A percentile compares a stretch with the other conserved stretches of the same genome.
Conservation (phyloP, 2,888 invertebrate genomes). For the Hydrotaea cyrtoneurina region DNA sequence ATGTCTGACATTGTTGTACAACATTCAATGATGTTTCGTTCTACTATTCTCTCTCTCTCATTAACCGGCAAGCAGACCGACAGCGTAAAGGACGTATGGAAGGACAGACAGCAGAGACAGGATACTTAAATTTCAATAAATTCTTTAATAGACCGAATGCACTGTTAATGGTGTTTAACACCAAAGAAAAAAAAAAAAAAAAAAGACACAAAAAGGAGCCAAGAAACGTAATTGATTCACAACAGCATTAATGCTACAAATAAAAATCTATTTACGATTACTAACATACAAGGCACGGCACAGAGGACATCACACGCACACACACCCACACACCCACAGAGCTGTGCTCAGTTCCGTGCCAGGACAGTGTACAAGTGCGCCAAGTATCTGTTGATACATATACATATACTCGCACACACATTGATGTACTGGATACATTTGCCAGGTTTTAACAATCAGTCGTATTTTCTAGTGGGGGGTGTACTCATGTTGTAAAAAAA, state of each 20-base stretch:
- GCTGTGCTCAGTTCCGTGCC: background rate
- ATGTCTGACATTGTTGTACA: background rate
- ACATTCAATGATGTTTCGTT: too few relatives aligned
- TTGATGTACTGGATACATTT: conserved; percentile 1
- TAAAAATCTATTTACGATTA: conserved; percentile 66
- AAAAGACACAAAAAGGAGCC: conserved; percentile 28
- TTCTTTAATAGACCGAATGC: conserved; percentile 52
- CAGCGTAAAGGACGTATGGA: background rate
- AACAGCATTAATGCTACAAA: conserved; percentile 29
- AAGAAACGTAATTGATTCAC: conserved; percentile 11
- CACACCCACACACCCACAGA: conserved; percentile 24
- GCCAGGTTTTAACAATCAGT: conserved; percentile 22
- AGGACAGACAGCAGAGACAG: conserved; percentile 14
- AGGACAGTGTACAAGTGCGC: background rate
- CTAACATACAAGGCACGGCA: conserved; percentile 44
- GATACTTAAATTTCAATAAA: conserved; percentile 62
- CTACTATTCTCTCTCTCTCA: background rate
- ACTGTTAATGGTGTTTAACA: conserved; percentile 59
- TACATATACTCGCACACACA: background rate
- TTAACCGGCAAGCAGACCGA: background rate
- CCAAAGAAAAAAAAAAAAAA: conserved; percentile 1
- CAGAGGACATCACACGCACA: conserved; percentile 23
- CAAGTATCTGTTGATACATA: conserved; percentile 20
- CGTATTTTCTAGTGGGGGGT: conserved; percentile 1
- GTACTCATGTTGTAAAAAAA: conserved; percentile 17